Evolutionary conservation across 2,797 vertebrate genomes (phyloP).

Genomic region (Discoglossus pictus): DNA sequence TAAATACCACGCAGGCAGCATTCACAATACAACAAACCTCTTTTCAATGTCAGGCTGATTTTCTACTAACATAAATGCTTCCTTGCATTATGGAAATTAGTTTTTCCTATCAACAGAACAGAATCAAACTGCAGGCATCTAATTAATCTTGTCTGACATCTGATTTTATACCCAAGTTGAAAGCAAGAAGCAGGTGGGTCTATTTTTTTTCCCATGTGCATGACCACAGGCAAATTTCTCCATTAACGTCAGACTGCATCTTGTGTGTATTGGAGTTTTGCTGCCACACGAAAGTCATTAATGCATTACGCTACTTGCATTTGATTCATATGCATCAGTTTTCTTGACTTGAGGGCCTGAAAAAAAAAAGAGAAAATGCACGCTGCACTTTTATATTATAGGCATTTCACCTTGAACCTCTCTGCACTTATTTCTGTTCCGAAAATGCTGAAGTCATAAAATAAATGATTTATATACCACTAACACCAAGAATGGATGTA

Average conservation of each 20-base stretch:
- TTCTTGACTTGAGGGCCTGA: conserved; percentile 61
- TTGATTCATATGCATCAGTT: conserved; percentile 74
- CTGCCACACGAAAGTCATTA: conserved; percentile 86
- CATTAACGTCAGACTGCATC: conserved; percentile 93
- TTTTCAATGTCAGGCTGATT: conserved; percentile 72
- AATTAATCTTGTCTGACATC: conserved; percentile 89
- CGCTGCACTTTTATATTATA: conserved; percentile 54
- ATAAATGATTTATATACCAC: conserved; percentile 37
- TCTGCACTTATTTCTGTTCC: conserved; percentile 16
- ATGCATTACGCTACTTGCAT: conserved; percentile 78
- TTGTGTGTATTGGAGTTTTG: conserved; percentile 69
- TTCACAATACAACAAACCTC: conserved; percentile 71
- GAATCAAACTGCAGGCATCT: conserved; percentile 74
- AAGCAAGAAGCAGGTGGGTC: conserved; percentile 74
- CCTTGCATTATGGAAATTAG: conserved; percentile 75
- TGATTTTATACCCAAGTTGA: conserved; percentile 84
- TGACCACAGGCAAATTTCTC: conserved; percentile 89
- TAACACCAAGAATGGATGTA: conserved; percentile 18
- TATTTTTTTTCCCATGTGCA: conserved; percentile 55
- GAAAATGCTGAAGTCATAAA: conserved; percentile 43
- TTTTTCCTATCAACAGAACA: conserved; percentile 69
- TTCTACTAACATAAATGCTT: conserved; percentile 67
- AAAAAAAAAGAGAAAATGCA: conserved; percentile 29
- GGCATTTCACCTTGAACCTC: conserved; percentile 61
- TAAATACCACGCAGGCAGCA: conserved; percentile 68